Evolutionary conservation across 2,113 vertebrate species (phyloP), one percentile per base, ranked within the genome.

Genomic region (Arvicanthis niloticus): DNA sequence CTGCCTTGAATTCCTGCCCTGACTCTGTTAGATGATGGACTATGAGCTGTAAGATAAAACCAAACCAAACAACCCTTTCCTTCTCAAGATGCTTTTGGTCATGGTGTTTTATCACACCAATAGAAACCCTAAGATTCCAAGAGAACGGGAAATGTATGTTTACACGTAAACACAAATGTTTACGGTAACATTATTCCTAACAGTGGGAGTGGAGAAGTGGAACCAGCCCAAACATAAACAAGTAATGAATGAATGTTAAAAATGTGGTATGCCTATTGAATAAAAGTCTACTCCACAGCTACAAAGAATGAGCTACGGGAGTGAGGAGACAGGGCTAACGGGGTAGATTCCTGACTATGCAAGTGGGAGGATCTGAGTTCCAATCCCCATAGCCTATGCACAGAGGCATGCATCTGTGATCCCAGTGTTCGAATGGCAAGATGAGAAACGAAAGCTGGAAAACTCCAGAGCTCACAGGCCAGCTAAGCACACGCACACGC

Each of bases 171-270:
- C 19, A 68, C 17, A 53, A 86, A 89, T 31, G 22, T 75, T 87
- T 94, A n/a, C 17, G n/a, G 65, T 73, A 86, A 37, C 40, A 90
- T 45, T 92, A 80, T 62, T 87, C 75, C 75, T n/a, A 94, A 40
- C 17, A n/a, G 22, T 7, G 22, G 21, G 42, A 15, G 24, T 62
- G 4, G 34, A 78, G 21, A 2, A 62, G 42, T 76, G 0, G 68
- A 62, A 92, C 34, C 29, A 87, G 51, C 29, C 60, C 10, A 92
- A 87, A 76, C n/a, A 5, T 62, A 22, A 77, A 76, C 68, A 21
- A 48, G 22, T 75, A 16, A 72, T 88, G 31, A 48, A 19, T 15
- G 42, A 17, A 48, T 53, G 68, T 75, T 81, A 58, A 77, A 90
- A 93, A 82, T 31, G 60, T 29, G 11, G 53, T 65, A 34, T 53